Base-by-base conservation (phyloP, 2,113 vertebrate species). In the Eubucco bourcierii region DNA sequence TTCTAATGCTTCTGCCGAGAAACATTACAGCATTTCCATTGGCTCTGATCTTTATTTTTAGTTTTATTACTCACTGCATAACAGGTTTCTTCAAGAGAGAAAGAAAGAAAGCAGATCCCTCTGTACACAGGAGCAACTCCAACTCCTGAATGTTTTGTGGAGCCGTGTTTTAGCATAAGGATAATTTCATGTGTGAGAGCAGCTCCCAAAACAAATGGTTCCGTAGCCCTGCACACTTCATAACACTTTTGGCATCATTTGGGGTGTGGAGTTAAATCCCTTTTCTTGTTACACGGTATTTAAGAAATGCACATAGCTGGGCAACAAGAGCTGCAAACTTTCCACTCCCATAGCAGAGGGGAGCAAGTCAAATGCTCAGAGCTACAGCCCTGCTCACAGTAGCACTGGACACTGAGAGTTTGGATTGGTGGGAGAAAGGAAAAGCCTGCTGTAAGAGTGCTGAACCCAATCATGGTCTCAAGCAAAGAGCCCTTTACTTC, bases 31-130 rank as follows among this genome's bases (percentile, higher is more conserved):
- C 85, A 95, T 97, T 97, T 96, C 95, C 94, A 97, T 33, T 93
- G 94, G 94, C 94, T 97, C 97, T 97, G 96, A 98, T 97, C 97
- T 98, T 97, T 95, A 97, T 95, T 97, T 97, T 95, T 95, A 88
- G 91, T 96, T 98, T 98, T 97, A 98, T 79, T 95, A 90, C 95
- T 91, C 92, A 84, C 92, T 88, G 87, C 95, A 83, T 96, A 97
- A 91, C 95, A 96, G 96, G 90, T 97, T 97, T 97, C 93, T 97
- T 90, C 87, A 95, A 95, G 95, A 96, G 95, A 92, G 96, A 93
- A 93, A 95, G 97, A 97, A 96, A 97, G 95, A 98, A 98, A 97
- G 92, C 97, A 98, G 97, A 97, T 93, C 86, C 92, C 89, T 92
- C 94, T 82, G 96, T 97, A 97, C 97, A 97, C 64, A 87, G 96